Percentiles rank a stretch among this genome's conserved stretches.
Evolutionary conservation across 2,113 vertebrate species (phyloP).

Genomic region (Nannospalax galili): DNA sequence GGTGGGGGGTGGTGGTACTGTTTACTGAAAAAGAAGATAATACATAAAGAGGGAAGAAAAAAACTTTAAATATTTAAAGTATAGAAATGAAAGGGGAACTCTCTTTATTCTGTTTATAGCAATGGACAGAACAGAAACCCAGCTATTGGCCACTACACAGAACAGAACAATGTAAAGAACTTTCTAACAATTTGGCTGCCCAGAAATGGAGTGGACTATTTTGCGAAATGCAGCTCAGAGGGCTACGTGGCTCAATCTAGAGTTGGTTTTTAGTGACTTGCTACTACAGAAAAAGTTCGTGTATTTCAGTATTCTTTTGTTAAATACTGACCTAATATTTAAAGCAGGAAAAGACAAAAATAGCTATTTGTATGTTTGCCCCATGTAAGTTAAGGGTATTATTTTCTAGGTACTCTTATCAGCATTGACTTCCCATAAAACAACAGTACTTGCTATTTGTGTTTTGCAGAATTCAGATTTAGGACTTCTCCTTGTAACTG

Average conservation of each 20-base stretch:
- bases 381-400: neutral
- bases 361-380: neutral
- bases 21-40: neutral
- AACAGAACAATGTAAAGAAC: neutral
- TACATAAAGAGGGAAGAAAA: neutral
- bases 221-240: neutral
- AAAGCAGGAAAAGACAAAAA: slow-evolving; percentile 26
- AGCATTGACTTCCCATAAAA: neutral
- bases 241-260: neutral
- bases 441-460: neutral
- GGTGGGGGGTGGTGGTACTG: too few species aligned
- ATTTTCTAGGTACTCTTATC: slow-evolving; percentile 45
- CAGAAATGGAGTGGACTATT: neutral
- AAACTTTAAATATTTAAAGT: neutral
- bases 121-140: neutral
- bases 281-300: slow-evolving; percentile 17
- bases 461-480: neutral
- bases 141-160: slow-evolving; percentile 7
- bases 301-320: neutral
- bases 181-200: neutral
- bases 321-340: neutral
- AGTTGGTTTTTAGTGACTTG: slow-evolving; percentile 8
- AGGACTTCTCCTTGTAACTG: slow-evolving; percentile 3
- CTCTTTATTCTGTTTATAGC: slow-evolving; percentile 40
- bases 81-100: neutral